Conservation (phyloP, 2,888 invertebrate species). For the Phragmatobia fuliginosa region DNA sequence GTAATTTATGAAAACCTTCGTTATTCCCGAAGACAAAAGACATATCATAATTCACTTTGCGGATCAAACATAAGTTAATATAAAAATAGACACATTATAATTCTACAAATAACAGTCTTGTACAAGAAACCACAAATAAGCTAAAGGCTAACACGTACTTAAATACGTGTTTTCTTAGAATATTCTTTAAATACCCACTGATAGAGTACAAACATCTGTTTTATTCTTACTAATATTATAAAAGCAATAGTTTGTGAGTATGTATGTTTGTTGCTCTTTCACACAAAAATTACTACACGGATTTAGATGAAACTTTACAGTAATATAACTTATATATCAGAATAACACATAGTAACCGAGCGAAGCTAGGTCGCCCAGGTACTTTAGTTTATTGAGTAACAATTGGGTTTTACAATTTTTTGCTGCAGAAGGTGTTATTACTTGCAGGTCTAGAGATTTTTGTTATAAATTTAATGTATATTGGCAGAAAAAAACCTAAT, state of each 20-base stretch:
- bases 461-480: no score
- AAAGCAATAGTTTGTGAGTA: no score
- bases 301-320: no score
- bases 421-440: neutral
- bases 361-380: no score
- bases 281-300: no score
- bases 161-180: conserved; percentile 11
- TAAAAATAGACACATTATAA: neutral
- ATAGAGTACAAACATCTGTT: conserved; percentile 1
- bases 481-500: neutral
- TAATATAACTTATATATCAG: no score
- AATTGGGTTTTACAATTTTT: neutral
- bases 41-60: neutral
- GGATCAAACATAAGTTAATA: neutral
- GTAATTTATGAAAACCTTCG: conserved; percentile 1
- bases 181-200: conserved; percentile 1
- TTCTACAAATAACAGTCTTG: neutral
- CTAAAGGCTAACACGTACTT: no score
- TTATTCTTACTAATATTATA: no score
- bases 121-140: conserved; percentile 13
- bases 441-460: neutral
- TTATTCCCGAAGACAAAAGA: neutral
- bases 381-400: neutral
- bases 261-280: no score
- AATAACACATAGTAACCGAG: no score